Percentiles rank a stretch among this genome's conserved stretches.
Evolutionary conservation across 2,888 invertebrate species (phyloP).

Genomic region (Automeris io): DNA sequence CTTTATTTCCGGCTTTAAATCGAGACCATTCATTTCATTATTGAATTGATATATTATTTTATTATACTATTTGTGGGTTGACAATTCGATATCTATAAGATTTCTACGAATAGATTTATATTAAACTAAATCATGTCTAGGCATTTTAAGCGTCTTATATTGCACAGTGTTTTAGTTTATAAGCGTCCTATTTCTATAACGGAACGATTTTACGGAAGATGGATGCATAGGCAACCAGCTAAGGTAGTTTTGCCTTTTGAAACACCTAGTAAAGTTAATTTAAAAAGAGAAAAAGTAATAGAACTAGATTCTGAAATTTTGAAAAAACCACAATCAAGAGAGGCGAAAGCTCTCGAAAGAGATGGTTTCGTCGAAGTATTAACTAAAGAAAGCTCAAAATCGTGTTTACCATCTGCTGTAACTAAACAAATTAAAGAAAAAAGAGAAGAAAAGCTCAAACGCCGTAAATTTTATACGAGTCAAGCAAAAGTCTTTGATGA

Average conservation of each 20-base stretch:
- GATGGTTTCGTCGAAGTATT: conserved; percentile 8
- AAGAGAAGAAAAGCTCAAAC: conserved; percentile 41
- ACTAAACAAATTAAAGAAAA: conserved; percentile 40
- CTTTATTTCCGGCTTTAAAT: too few species aligned
- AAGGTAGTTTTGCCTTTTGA: conserved; percentile 71
- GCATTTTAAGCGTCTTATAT: conserved; percentile 24
- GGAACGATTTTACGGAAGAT: conserved; percentile 58
- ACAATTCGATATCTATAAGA: too few species aligned
- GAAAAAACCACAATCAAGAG: conserved; percentile 23
- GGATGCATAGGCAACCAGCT: conserved; percentile 70
- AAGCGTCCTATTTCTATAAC: conserved; percentile 20
- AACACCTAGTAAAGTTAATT: conserved; percentile 30
- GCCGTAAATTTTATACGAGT: conserved; percentile 45
- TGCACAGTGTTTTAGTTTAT: conserved; percentile 18
- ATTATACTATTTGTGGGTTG: too few species aligned
- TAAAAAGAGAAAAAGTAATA: conserved; percentile 62
- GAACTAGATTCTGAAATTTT: conserved; percentile 35
- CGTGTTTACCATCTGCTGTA: conserved; percentile 22
- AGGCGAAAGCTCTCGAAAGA: conserved; percentile 12
- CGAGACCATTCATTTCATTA: too few species aligned
- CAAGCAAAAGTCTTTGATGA: conserved; percentile 71
- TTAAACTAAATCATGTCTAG: conserved; percentile 29
- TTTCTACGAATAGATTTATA: too few species aligned
- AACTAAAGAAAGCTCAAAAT: conserved; percentile 4
- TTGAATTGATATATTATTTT: too few species aligned